A percentile compares a stretch with the other conserved stretches of the same genome.
Evolutionary conservation across 2,888 invertebrate species (phyloP).

Genomic region (Zygothrica quintamaculata): DNA sequence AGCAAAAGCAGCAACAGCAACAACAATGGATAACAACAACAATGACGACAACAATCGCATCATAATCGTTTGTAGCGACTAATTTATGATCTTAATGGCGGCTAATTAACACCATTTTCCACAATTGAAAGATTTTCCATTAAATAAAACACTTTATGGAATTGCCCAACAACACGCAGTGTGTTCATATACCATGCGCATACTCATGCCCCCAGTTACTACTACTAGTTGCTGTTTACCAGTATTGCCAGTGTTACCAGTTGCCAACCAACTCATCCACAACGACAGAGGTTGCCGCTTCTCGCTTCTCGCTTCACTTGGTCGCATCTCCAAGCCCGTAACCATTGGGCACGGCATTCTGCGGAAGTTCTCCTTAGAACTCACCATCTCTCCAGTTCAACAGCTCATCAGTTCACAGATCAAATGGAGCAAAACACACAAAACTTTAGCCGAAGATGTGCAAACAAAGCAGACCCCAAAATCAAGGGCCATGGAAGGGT

Average conservation of each 20-base stretch:
- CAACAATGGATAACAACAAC: conserved; percentile 10
- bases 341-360: conserved; percentile 58
- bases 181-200: conserved; percentile 17
- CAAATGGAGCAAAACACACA: conserved; percentile 78
- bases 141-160: conserved; percentile 81
- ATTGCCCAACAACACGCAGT: conserved; percentile 74
- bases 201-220: conserved; percentile 21
- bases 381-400: no score
- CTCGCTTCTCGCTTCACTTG: conserved; percentile 58
- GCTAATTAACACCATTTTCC: conserved; percentile 80
- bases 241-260: conserved; percentile 29
- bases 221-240: no score
- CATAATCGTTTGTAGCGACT: conserved; percentile 80
- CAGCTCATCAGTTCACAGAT: conserved; percentile 40
- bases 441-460: conserved; percentile 57
- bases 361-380: conserved; percentile 63
- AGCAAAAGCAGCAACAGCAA: conserved; percentile 7
- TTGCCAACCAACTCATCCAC: conserved; percentile 50
- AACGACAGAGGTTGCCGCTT: not conserved
- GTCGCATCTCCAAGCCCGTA: conserved; percentile 15
- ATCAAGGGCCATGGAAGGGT: conserved; percentile 39
- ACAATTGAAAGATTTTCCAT: conserved; percentile 81
- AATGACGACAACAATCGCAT: conserved; percentile 64
- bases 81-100: conserved; percentile 80
- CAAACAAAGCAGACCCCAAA: conserved; percentile 75